Percentiles rank a stretch among this genome's conserved stretches.
These are phyloP conservation scores for Smutsia temminckii DNA, from an alignment of 2,797 vertebrate genomes.

Conservation along the genomic window DNA sequence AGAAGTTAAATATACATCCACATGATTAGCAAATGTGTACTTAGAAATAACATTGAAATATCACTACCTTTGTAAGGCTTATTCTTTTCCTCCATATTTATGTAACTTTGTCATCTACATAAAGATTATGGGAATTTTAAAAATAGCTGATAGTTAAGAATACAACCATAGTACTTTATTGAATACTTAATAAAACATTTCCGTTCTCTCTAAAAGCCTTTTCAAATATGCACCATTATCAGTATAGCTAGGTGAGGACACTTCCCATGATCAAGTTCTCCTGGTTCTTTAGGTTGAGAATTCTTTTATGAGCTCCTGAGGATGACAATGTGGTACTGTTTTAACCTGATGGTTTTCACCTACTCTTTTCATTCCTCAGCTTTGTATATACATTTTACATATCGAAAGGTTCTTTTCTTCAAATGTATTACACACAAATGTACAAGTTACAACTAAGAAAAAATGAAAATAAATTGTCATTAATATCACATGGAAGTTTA, in stretches of 20 bases:
- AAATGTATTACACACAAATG: neutral
- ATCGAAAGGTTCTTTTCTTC: neutral
- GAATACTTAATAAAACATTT: slow-evolving; percentile 50
- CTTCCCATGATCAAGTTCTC: neutral
- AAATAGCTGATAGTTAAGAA: slow-evolving; percentile 42
- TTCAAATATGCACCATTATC: neutral
- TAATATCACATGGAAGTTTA: neutral
- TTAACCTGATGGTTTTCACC: neutral
- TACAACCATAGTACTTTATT: neutral
- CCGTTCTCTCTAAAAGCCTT: slow-evolving; percentile 19
- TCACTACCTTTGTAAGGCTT: neutral
- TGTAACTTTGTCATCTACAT: neutral
- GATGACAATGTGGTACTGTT: neutral
- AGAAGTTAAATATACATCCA: neutral
- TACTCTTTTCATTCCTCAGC: neutral
- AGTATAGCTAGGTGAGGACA: neutral
- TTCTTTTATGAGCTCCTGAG: neutral
- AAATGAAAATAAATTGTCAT: neutral
- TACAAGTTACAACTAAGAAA: neutral
- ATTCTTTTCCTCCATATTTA: slow-evolving; percentile 21
- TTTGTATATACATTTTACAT: neutral
- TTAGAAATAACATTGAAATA: slow-evolving; percentile 2
- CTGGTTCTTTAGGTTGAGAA: neutral
- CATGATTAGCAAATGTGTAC: neutral
- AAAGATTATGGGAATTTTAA: slow-evolving; percentile 14